These are phyloP conservation scores for Tinea trinotella DNA, from an alignment of 2,888 invertebrate species.

Conservation along the genomic window DNA sequence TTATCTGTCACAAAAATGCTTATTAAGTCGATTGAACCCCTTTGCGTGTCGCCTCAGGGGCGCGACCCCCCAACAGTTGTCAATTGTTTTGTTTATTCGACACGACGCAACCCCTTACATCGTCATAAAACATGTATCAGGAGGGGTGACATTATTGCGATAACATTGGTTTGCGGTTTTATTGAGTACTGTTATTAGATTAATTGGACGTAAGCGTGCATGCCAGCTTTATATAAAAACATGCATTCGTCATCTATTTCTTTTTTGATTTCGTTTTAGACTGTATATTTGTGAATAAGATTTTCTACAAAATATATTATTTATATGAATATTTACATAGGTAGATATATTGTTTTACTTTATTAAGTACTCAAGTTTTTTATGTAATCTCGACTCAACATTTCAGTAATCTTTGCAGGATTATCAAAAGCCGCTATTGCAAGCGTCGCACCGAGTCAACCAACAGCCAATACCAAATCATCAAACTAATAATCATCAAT, in stretches of 20 bases:
- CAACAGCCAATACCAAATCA: constrained; percentile 26
- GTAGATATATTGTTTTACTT: too few relatives aligned
- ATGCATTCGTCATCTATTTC: neutral
- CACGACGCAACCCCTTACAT: constrained; percentile 12
- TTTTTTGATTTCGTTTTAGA: neutral
- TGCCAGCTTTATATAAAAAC: neutral
- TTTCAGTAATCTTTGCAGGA: too few relatives aligned
- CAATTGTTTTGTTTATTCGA: constrained; percentile 14
- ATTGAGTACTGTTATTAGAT: constrained; percentile 1
- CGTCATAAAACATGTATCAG: constrained; percentile 20
- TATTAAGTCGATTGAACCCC: neutral
- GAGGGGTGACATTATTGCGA: constrained; percentile 16
- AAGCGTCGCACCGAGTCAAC: constrained; percentile 7
- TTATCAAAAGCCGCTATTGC: constrained; percentile 27
- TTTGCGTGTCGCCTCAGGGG: constrained; percentile 12
- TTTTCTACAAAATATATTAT: too few relatives aligned
- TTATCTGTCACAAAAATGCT: neutral
- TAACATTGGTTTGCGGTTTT: constrained; percentile 15
- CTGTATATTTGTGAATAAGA: too few relatives aligned
- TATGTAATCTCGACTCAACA: too few relatives aligned
- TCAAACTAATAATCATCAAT: constrained; percentile 31
- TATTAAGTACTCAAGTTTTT: too few relatives aligned
- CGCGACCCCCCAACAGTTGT: constrained; percentile 12
- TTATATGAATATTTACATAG: too few relatives aligned
- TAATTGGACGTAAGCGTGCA: constrained; percentile 8